phyloP scores from a whole-genome alignment of 2,888 invertebrate genomes.

The Dryococelus australis region DNA sequence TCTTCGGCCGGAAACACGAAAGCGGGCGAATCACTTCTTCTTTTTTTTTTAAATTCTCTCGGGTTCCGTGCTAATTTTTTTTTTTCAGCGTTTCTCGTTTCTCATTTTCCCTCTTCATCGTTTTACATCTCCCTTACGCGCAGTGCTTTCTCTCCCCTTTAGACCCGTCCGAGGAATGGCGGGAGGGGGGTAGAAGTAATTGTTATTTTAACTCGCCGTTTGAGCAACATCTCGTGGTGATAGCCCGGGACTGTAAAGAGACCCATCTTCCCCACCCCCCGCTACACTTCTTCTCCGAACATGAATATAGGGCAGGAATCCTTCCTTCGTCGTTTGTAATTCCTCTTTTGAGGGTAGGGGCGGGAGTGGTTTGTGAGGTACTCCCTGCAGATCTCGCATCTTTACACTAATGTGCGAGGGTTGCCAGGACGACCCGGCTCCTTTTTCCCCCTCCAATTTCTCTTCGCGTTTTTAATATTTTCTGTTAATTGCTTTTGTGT shows the following conservation, averaged over 20 bases:
- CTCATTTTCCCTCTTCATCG: background rate
- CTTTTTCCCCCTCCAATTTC: background rate
- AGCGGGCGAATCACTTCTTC: background rate
- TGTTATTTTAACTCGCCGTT: background rate
- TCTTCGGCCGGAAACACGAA: background rate
- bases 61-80: background rate
- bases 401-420: background rate
- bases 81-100: background rate
- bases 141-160: background rate
- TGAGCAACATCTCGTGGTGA: background rate
- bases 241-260: background rate
- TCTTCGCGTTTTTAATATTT: background rate
- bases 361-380: background rate
- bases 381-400: background rate
- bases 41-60: background rate
- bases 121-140: background rate
- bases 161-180: too few species aligned
- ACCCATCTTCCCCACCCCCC: background rate
- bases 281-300: background rate
- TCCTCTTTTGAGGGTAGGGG: background rate
- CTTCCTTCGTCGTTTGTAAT: background rate
- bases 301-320: too few species aligned
- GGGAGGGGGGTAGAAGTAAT: background rate
- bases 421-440: too few species aligned
- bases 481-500: background rate